phyloP scores from a whole-genome alignment of 1,140 invertebrate genomes.

The Conopomorpha cramerella region DNA sequence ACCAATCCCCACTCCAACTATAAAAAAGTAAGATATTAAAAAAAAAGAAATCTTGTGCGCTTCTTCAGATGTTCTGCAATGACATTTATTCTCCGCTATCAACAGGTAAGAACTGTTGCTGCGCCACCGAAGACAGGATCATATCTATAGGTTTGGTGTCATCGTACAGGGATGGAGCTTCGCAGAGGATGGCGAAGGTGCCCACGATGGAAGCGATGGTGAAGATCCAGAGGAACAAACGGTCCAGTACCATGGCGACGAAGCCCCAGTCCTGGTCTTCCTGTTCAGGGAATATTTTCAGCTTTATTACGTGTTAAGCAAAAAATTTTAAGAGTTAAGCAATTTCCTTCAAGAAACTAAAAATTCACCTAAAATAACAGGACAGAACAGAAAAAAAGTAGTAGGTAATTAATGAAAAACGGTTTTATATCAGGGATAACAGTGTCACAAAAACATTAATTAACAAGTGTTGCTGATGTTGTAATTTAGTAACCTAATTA shows the following conservation, averaged over 20 bases:
- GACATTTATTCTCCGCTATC: slow-evolving; percentile 49
- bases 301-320: neutral
- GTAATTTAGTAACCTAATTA: too few species aligned
- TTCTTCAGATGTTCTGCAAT: too few species aligned
- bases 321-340: too few species aligned
- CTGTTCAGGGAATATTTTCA: slow-evolving; percentile 53
- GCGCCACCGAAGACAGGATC: slow-evolving; percentile 80
- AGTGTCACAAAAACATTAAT: too few species aligned
- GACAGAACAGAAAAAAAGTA: too few species aligned
- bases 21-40: too few species aligned
- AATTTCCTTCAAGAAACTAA: too few species aligned
- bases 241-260: slow-evolving; percentile 97
- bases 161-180: slow-evolving; percentile 89
- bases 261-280: slow-evolving; percentile 99
- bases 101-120: slow-evolving; percentile 72
- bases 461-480: too few species aligned
- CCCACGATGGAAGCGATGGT: slow-evolving; percentile 88
- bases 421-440: too few species aligned
- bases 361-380: too few species aligned
- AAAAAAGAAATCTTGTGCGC: slow-evolving; percentile 1
- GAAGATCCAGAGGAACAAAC: slow-evolving; percentile 96
- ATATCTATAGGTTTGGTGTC: slow-evolving; percentile 89
- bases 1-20: too few species aligned
- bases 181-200: slow-evolving; percentile 84
- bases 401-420: too few species aligned